These are phyloP conservation scores for Eristalinus sepulchralis DNA, from an alignment of 2,888 invertebrate genomes.

Conservation along the genomic window DNA sequence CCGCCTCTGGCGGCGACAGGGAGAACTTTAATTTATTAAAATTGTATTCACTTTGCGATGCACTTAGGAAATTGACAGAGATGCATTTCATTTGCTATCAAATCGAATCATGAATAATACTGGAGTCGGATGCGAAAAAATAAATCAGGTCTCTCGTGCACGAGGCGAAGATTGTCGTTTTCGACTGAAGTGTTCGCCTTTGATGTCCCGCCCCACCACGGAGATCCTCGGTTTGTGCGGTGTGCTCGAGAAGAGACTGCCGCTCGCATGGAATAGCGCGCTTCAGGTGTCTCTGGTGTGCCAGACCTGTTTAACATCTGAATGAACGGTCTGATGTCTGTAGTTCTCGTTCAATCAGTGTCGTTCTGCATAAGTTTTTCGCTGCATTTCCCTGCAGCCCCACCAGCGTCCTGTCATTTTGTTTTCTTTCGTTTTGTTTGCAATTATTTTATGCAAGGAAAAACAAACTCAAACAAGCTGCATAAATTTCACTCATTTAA, in stretches of 20 bases:
- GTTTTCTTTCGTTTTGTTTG: constrained; percentile 7
- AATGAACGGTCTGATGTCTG: constrained; percentile 8
- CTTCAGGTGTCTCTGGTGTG: constrained; percentile 40
- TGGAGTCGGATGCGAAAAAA: constrained; percentile 55
- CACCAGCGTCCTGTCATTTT: neutral
- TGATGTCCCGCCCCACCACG: neutral
- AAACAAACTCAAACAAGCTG: constrained; percentile 59
- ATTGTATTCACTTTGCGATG: constrained; percentile 69
- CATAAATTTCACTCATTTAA: constrained; percentile 63
- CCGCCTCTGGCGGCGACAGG: neutral
- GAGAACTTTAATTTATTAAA: constrained; percentile 67
- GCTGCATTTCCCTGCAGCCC: neutral
- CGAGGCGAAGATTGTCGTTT: constrained; percentile 44
- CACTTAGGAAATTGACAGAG: constrained; percentile 70
- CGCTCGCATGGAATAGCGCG: constrained; percentile 27
- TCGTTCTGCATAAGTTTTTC: constrained; percentile 43
- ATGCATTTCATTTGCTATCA: constrained; percentile 69
- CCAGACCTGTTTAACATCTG: constrained; percentile 28
- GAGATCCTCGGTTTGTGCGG: constrained; percentile 16
- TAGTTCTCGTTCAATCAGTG: constrained; percentile 40
- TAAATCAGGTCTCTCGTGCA: constrained; percentile 48
- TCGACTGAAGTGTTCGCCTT: constrained; percentile 41
- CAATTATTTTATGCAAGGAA: constrained; percentile 51
- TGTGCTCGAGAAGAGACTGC: constrained; percentile 21
- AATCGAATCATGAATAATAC: constrained; percentile 70